Percentiles rank a stretch among this genome's conserved stretches.
These are phyloP conservation scores for Plestiodon gilberti DNA, from an alignment of 2,113 vertebrate species.

Conservation along the genomic window DNA sequence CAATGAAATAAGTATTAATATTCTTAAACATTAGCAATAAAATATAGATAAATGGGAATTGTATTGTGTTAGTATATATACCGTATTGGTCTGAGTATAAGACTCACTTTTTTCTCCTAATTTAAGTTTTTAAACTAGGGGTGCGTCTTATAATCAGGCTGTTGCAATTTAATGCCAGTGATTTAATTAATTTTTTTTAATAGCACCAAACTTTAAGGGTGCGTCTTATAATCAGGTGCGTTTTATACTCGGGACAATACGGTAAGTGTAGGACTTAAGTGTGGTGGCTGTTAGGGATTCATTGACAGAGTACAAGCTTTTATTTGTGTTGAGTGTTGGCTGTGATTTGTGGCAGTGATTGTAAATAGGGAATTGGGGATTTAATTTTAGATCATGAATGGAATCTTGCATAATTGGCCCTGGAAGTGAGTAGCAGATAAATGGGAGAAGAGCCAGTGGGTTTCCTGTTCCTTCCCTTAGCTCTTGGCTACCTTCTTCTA, in stretches of 20 bases:
- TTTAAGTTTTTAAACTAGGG: too few species aligned
- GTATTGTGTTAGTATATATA: neutral
- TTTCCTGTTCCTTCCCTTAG: neutral
- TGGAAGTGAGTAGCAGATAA: neutral
- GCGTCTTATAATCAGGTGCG: too few species aligned
- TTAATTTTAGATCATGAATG: neutral
- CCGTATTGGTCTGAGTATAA: too few species aligned
- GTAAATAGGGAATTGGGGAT: neutral
- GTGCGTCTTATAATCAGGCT: too few species aligned
- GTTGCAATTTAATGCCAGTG: too few species aligned
- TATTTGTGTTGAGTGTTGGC: neutral
- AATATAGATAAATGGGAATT: neutral
- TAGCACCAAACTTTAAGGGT: too few species aligned
- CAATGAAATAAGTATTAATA: neutral
- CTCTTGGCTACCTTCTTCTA: neutral
- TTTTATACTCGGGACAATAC: too few species aligned
- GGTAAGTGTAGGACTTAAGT: neutral
- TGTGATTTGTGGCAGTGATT: neutral
- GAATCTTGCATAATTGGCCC: neutral
- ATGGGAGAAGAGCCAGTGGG: neutral
- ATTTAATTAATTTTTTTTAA: too few species aligned
- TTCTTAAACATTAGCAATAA: neutral
- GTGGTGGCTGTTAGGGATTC: neutral
- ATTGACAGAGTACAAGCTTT: neutral
- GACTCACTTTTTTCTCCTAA: too few species aligned